Evolutionary conservation across 1,140 invertebrate genomes (phyloP).

Genomic region (Cydia fagiglandana): DNA sequence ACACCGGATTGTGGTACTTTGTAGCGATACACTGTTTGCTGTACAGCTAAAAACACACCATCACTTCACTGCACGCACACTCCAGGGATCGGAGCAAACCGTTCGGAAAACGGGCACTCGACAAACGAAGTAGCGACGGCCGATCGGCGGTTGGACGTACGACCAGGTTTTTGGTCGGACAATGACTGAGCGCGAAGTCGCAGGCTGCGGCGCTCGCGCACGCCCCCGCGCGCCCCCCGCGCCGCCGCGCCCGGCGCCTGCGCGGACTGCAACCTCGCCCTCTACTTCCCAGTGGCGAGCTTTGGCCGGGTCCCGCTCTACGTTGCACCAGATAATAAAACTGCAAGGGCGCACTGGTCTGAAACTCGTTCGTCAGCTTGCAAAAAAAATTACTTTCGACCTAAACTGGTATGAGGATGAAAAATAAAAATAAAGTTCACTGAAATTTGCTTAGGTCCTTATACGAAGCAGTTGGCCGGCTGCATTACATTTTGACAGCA

Average conservation of each 20-base stretch:
- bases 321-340: conserved; percentile 53
- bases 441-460: not conserved
- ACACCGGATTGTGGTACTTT: conserved; percentile 65
- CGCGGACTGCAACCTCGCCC: conserved; percentile 44
- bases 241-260: conserved; percentile 41
- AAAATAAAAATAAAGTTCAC: conserved; percentile 17
- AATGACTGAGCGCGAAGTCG: conserved; percentile 58
- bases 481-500: not conserved
- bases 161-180: conserved; percentile 68
- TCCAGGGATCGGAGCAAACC: conserved; percentile 61
- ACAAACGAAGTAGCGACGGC: conserved; percentile 65
- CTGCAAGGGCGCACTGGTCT: conserved; percentile 51
- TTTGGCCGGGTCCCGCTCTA: conserved; percentile 63
- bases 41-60: conserved; percentile 76
- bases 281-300: conserved; percentile 55
- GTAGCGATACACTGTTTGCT: conserved; percentile 72
- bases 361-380: conserved; percentile 43
- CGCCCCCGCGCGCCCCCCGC: conserved; percentile 55
- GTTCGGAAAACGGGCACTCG: conserved; percentile 64
- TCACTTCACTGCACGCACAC: conserved; percentile 72
- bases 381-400: conserved; percentile 40
- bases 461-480: not conserved
- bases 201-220: conserved; percentile 50
- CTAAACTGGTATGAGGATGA: conserved; percentile 1
- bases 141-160: conserved; percentile 54